Evolutionary conservation across 2,797 vertebrate genomes (phyloP), one percentile per base, ranked within the genome.

Genomic region (Alca torda): DNA sequence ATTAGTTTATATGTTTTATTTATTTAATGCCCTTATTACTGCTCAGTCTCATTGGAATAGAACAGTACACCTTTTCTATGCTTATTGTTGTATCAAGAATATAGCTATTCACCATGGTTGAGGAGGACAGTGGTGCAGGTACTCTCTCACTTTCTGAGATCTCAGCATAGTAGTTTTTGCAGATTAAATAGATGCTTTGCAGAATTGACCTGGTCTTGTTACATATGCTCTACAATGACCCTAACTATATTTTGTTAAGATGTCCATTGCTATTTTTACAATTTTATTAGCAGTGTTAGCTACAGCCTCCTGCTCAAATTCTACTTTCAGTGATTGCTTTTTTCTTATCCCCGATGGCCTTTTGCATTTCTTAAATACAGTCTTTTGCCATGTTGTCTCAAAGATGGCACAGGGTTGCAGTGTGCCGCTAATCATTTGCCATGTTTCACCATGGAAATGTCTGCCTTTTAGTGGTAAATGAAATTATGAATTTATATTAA

Each of bases 391-490:
- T 19, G 19, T n/a, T 74, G 4, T 77, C 51, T 92, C 35, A 65
- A 64, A 84, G 86, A 28, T 61, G 81, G 64, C 48, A 21, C 3
- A 4, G 48, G 18, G n/a, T 39, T 94, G 53, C 80, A 68, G n/a
- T 33, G 23, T 76, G 53, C 41, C 3, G 1, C 57, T 92, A 48
- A 72, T 67, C n/a, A 46, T 35, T 77, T 87, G 53, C 77, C 28
- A 1, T 56, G 30, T 87, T 94, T 85, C 50, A 59, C 68, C 50
- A n/a, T 73, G 51, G 78, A 54, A 64, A 51, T 83, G 23, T 28
- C 72, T 93, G 60, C 51, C 43, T 89, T 89, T 82, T 65, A 77
- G 53, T 78, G 30, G 64, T 83, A 89, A 93, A 95, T 84, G 35
- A 65, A 94, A 73, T 43, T 8, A 56, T 35, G 31, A 68, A 39